phyloP scores from a whole-genome alignment of 1,140 invertebrate genomes.

The Drosophila triauraria region DNA sequence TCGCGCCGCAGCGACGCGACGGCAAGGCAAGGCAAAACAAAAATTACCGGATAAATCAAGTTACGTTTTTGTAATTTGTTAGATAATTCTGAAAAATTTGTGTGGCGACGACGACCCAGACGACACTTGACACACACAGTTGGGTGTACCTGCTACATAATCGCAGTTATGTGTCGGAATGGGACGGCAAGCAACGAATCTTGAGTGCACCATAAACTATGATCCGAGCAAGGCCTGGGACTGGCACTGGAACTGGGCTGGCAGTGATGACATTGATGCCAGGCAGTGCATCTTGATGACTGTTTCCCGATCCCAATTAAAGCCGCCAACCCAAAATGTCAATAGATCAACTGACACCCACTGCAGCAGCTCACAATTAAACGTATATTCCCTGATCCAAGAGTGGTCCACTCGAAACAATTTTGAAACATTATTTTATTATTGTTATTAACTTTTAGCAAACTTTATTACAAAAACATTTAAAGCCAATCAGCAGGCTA shows the following conservation, averaged over 20 bases:
- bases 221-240: conserved; percentile 16
- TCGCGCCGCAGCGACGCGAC: conserved; percentile 24
- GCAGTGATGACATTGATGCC: conserved; percentile 42
- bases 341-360: conserved; percentile 72
- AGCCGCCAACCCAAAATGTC: conserved; percentile 62
- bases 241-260: not conserved
- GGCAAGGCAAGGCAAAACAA: conserved; percentile 35
- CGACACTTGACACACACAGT: conserved; percentile 53
- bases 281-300: conserved; percentile 35
- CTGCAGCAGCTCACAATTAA: conserved; percentile 52
- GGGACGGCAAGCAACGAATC: conserved; percentile 1
- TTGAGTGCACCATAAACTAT: conserved; percentile 40
- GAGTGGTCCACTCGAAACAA: conserved; percentile 6
- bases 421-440: no score
- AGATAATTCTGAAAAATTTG: conserved; percentile 84
- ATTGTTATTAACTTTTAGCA: no score
- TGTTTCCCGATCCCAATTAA: conserved; percentile 63
- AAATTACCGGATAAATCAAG: conserved; percentile 85
- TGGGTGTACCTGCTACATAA: conserved; percentile 55
- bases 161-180: conserved; percentile 1
- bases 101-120: conserved; percentile 38
- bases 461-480: not conserved
- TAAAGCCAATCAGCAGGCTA: no score
- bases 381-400: conserved; percentile 47
- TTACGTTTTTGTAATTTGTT: conserved; percentile 84